These are phyloP conservation scores for Octodonta nipae DNA, from an alignment of 2,888 invertebrate species.

Conservation along the genomic window DNA sequence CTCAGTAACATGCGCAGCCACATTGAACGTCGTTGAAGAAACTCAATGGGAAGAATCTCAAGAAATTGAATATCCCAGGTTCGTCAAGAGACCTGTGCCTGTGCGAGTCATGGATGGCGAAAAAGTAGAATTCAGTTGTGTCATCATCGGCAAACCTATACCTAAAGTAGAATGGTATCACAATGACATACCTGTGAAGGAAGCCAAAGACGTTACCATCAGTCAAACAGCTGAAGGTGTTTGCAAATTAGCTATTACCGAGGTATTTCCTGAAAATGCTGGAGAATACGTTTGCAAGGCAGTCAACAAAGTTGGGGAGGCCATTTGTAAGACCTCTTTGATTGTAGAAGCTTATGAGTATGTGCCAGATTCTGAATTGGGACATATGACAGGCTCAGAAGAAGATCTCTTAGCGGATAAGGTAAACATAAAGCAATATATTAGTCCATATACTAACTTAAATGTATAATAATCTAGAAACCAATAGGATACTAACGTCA, in stretches of 20 bases:
- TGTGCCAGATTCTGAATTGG: constrained; percentile 73
- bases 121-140: constrained; percentile 55
- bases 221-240: constrained; percentile 64
- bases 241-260: constrained; percentile 66
- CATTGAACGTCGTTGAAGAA: constrained; percentile 48
- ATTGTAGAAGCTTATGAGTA: constrained; percentile 88
- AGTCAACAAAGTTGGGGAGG: constrained; percentile 69
- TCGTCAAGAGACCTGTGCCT: constrained; percentile 59
- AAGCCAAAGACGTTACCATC: constrained; percentile 64
- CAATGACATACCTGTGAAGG: constrained; percentile 53
- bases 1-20: constrained; percentile 74
- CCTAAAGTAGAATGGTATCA: constrained; percentile 74
- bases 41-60: constrained; percentile 43
- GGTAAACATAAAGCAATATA: no score
- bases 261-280: constrained; percentile 83
- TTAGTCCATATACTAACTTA: no score
- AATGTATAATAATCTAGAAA: no score
- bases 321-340: constrained; percentile 60
- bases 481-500: no score
- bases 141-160: constrained; percentile 62
- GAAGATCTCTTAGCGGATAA: constrained; percentile 71
- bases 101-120: constrained; percentile 83
- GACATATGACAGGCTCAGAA: constrained; percentile 55
- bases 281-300: constrained; percentile 77
- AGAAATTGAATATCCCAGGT: constrained; percentile 59